Evolutionary conservation across 30 jellyfish, hydroid and myxozoan genomes (phyloP), one percentile per base, ranked within the genome.

Genomic region (Mastigias papua): DNA sequence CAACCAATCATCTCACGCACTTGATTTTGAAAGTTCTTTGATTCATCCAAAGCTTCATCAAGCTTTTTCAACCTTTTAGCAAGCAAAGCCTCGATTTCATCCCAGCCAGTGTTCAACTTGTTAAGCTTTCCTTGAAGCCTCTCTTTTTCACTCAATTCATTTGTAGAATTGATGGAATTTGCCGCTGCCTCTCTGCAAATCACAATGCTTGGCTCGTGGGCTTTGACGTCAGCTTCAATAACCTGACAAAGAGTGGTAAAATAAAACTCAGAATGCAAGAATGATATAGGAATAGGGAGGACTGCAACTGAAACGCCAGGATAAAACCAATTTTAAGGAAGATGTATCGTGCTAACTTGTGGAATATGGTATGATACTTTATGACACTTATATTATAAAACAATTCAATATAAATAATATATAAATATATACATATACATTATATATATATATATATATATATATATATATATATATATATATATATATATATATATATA

Each of bases 181-280:
- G 84, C 30, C 51, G 91, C 99, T 26, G 98, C 87, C 34, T 60
- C 42, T 34, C 90, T 74, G 86, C 97, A 86, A 32, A 76, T 90
- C 68, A 78, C 92, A 25, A 95, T 89, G 71, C 93, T 86, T 20
- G 99, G 99, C 78, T 87, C 91, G 72, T 95, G 99, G 68, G 97
- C 91, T 48, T 54, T 73, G 34, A 95, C 97, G 76, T 95, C 99
- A 69, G 81, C 86, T 65, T 92, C 80, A 17, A 95, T 76, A 17
- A 90, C 89, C 96, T 88, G 34, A 37, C 11, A 13, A 31, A 30
- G 19, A 35, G 30, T 5, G n/a, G 26, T 2, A 49, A 77, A 10
- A 68, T 8, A 20, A 20, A 20, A 6, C 25, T 3, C 25, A 11
- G 54, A 37, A 37, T 37, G 54, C 54, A 37, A 37, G 54, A 11